phyloP scores from a whole-genome alignment of 2,888 invertebrate species.

The Bellardia pandia region DNA sequence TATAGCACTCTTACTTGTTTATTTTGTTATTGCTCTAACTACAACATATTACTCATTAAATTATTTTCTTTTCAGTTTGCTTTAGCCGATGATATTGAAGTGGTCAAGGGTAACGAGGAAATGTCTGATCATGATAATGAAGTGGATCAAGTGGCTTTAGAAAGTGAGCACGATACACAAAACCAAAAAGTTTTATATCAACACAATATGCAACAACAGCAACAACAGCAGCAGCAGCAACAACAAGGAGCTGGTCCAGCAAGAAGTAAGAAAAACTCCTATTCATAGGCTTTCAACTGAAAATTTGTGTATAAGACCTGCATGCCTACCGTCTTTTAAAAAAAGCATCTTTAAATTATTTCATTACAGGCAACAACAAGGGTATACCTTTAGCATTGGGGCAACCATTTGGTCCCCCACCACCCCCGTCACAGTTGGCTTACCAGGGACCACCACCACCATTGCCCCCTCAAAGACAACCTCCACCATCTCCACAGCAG shows the following conservation, averaged over 20 bases:
- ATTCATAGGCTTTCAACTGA: background rate
- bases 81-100: slow-evolving; percentile 87
- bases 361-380: slow-evolving; percentile 82
- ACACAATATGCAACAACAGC: slow-evolving; percentile 80
- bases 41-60: background rate
- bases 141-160: slow-evolving; percentile 90
- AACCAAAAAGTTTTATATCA: slow-evolving; percentile 82
- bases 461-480: slow-evolving; percentile 76
- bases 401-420: slow-evolving; percentile 86
- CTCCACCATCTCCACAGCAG: slow-evolving; percentile 74
- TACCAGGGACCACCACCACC: slow-evolving; percentile 90
- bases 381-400: slow-evolving; percentile 83
- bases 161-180: slow-evolving; percentile 87
- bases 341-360: slow-evolving; percentile 66
- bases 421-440: slow-evolving; percentile 85
- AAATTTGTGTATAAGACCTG: slow-evolving; percentile 9
- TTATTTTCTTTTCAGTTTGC: slow-evolving; percentile 78
- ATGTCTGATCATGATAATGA: slow-evolving; percentile 86
- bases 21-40: background rate
- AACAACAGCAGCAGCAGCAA: slow-evolving; percentile 84
- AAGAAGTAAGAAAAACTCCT: slow-evolving; percentile 78
- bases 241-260: slow-evolving; percentile 83
- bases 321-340: slow-evolving; percentile 44
- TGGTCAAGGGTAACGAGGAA: slow-evolving; percentile 86
- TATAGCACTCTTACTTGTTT: background rate